Evolutionary conservation across 35 echinoderm and acorn worm genomes (phyloP).

Genomic region (Anneissia japonica): DNA sequence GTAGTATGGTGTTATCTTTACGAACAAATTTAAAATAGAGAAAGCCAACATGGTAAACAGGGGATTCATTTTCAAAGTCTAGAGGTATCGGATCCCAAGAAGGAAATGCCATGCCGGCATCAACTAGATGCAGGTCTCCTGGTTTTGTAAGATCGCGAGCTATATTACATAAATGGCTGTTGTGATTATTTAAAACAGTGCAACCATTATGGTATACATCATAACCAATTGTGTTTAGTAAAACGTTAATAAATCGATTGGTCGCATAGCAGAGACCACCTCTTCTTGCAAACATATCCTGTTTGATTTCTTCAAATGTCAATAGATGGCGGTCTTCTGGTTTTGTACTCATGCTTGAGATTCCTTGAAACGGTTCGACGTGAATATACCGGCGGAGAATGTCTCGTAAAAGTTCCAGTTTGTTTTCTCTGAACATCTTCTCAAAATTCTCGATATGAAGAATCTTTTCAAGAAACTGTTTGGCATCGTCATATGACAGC

Average conservation of each 20-base stretch:
- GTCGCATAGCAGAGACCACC: constrained; percentile 1
- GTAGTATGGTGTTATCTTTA: no score
- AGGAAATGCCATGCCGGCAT: background rate
- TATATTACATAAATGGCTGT: background rate
- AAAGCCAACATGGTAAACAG: background rate
- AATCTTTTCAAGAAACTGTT: no score
- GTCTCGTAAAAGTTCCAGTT: no score
- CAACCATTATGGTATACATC: background rate
- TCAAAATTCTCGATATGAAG: no score
- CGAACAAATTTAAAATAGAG: no score
- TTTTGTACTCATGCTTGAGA: background rate
- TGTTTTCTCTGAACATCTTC: no score
- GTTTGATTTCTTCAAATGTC: constrained; percentile 4
- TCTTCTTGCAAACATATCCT: constrained; percentile 3
- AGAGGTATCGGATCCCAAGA: background rate
- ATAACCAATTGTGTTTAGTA: background rate
- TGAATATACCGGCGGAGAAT: no score
- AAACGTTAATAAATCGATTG: background rate
- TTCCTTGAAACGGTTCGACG: background rate
- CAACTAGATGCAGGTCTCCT: background rate
- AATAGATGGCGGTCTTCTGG: constrained; percentile 4
- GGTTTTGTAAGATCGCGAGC: background rate
- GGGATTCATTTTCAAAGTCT: background rate
- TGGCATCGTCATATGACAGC: no score
- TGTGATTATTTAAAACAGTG: background rate